Evolutionary conservation across 1,140 invertebrate genomes (phyloP), one percentile per base, ranked within the genome.

Genomic region (Calephelis virginiensis): DNA sequence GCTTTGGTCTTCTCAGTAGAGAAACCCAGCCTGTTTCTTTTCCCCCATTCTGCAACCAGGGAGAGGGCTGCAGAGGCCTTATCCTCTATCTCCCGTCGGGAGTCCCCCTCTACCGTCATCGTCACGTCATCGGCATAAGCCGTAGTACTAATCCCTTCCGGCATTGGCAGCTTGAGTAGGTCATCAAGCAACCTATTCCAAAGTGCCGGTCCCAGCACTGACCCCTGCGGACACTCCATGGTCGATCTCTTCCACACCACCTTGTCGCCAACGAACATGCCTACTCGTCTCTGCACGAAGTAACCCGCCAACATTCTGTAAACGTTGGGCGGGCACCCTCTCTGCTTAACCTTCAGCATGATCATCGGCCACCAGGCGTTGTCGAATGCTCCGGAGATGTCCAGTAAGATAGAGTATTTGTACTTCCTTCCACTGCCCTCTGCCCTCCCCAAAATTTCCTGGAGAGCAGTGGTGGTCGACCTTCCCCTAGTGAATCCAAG

Each of bases 181-280:
- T 61, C 60, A 5, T 61, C 38, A 6, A 17, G 13, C 2, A 61
- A 9, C n/a, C 40, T n/a, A 14, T 61, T 61, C 60, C 38, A 61
- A 7, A 13, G 8, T 9, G 60, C n/a, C 6, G 60, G 38, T 8
- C 60, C 60, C 7, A 40, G 9, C 4, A 61, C 60, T 14, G 60
- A 61, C n/a, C 60, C 60, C 13, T 46, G 43, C 5, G 60, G 60
- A 14, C 60, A 9, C 8, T 40, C 60, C 40, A 61, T 61, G 8
- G 60, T 61, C 6, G 17, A 7, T 7, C 9, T 10, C 43, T 17
- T 61, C 60, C 43, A 46, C 8, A 10, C 40, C 13, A 17, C 45
- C 6, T 17, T n/a, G 43, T 7, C 4, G 1, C 60, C 60, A 9
- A 46, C 60, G 11, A 47, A 63, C 50, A 53, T 53, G 8, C 50